A percentile compares a stretch with the other conserved stretches of the same genome.
Evolutionary conservation across 2,113 vertebrate genomes (phyloP).

Genomic region (Heloderma charlesbogerti): DNA sequence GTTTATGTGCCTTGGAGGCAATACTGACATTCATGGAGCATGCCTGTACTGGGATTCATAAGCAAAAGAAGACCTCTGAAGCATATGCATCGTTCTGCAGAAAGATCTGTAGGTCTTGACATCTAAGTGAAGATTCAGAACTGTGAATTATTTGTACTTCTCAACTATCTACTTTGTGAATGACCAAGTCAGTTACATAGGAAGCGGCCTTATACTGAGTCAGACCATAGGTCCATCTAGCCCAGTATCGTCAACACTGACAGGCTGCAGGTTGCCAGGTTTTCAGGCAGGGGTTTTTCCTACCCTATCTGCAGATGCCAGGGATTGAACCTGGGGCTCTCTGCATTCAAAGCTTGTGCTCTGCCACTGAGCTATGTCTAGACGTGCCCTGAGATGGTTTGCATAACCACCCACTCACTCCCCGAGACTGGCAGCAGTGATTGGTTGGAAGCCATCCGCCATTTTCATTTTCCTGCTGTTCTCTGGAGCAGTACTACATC

Average conservation of each 20-base stretch:
- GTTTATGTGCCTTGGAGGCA: neutral
- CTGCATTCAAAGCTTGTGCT: no score
- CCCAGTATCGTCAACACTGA: no score
- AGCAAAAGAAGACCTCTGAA: neutral
- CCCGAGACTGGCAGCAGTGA: neutral
- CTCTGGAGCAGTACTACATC: neutral
- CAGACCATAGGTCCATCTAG: no score
- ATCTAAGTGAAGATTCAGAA: neutral
- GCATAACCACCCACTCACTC: neutral
- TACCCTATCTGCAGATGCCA: no score
- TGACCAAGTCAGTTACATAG: no score
- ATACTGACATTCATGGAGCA: neutral
- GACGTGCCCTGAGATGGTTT: neutral
- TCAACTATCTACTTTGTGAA: no score
- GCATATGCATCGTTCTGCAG: neutral
- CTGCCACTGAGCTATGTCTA: neutral
- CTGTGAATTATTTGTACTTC: neutral
- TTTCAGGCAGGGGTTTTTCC: no score
- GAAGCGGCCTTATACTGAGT: no score
- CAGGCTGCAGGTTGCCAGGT: no score
- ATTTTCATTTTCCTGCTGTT: neutral
- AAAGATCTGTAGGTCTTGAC: neutral
- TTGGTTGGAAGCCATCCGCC: neutral
- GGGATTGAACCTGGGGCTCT: no score
- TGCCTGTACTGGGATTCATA: neutral